A percentile compares a stretch with the other conserved stretches of the same genome.
phyloP scores from a whole-genome alignment of 2,797 vertebrate species.

The Arnoldichthys spilopterus region DNA sequence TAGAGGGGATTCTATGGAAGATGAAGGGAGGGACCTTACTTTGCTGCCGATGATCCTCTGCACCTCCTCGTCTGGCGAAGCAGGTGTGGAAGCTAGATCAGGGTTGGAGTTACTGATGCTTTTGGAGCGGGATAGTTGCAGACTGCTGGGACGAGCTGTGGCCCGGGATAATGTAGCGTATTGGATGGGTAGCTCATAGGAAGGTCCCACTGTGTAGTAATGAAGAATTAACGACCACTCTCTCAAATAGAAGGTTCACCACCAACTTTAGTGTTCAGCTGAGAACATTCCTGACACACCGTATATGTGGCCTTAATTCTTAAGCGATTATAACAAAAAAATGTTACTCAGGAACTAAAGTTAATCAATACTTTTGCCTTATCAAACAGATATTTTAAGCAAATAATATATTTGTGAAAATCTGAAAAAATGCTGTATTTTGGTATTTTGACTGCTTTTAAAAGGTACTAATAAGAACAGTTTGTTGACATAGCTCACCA shows the following conservation, averaged over 20 bases:
- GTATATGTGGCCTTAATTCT: neutral
- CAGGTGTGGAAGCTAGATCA: conserved; percentile 83
- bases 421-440: neutral
- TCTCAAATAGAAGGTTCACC: neutral
- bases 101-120: conserved; percentile 95
- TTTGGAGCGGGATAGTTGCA: conserved; percentile 86
- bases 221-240: neutral
- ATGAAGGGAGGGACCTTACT: conserved; percentile 65
- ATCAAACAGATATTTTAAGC: neutral
- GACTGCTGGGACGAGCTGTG: conserved; percentile 81
- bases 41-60: conserved; percentile 89
- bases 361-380: neutral
- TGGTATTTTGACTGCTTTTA: neutral
- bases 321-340: neutral
- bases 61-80: conserved; percentile 89
- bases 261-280: neutral
- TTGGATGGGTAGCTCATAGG: conserved; percentile 77
- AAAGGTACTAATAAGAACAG: too few species aligned
- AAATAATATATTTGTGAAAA: neutral
- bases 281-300: neutral
- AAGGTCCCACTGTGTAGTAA: conserved; percentile 51
- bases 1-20: neutral
- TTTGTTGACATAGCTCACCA: conserved; percentile 67
- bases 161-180: conserved; percentile 85
- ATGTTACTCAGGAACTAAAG: neutral